Base-by-base conservation (phyloP, 2,797 vertebrate genomes). In the Gobio occitaniae region DNA sequence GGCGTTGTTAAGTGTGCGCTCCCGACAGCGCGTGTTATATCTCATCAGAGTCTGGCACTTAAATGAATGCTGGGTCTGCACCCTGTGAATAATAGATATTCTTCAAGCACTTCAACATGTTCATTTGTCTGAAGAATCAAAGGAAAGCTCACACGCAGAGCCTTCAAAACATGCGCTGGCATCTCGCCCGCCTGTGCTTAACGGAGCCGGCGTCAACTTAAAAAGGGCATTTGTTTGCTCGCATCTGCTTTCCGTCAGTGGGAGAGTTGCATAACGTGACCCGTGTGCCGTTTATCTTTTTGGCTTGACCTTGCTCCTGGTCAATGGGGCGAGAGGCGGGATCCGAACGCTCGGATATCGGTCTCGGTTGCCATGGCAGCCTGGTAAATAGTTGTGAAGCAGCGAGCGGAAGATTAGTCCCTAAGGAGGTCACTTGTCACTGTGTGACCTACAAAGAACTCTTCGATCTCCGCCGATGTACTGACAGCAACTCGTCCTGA, bases 141-240 rank as follows among this genome's bases (percentile, higher is more conserved):
- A 89, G 91, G 88, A 86, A 79, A 65, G 87, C 91, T 93, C 91
- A 74, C 66, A 77, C 83, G 82, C 88, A 86, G 87, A 86, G 88
- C 87, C 87, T 78, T 91, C 48, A 83, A 90, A 84, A 90, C 85
- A 1, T 7, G 86, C 85, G 89, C 87, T 36, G 38, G 47, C 79
- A 86, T 47, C 78, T 69, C 47, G 79, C 79, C 78, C 32, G 83
- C 56, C 71, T 83, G 66, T 72, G 61, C 65, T 83, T 50, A 12
- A 41, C 48, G 15, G 50, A 79, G 76, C 29, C 10, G 48, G 61
- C 7, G 3, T 50, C 6, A 38, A 79, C 74, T 77, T 71, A 65
- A 86, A 75, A 85, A 66, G 80, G 77, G 78, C 56, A 41, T 80
- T 71, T 2, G 29, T 86, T 83, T 83, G 65, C 83, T 74, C 68